These are phyloP conservation scores for Proteles cristata DNA, from an alignment of 2,113 vertebrate genomes.

Conservation along the genomic window DNA sequence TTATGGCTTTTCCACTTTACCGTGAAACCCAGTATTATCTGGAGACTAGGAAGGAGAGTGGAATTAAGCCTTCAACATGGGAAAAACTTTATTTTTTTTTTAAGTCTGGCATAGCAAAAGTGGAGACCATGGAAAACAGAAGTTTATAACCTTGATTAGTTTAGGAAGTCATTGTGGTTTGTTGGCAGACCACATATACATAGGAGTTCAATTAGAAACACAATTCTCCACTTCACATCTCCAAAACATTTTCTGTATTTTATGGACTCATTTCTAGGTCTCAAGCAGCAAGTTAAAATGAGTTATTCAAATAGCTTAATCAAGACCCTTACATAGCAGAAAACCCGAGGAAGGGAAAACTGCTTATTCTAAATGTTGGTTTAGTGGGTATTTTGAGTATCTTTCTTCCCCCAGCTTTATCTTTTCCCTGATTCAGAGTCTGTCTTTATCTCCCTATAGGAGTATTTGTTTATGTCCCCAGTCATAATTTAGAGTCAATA, in stretches of 20 bases:
- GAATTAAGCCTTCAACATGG: not conserved
- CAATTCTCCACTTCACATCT: not conserved
- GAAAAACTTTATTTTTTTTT: not conserved
- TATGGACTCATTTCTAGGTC: constrained; percentile 37
- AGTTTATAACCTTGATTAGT: constrained; percentile 23
- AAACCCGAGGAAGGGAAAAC: constrained; percentile 25
- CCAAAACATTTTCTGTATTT: constrained; percentile 47
- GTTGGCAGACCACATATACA: not conserved
- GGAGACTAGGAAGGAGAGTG: constrained; percentile 47
- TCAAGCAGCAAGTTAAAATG: constrained; percentile 51
- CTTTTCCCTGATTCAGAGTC: not conserved
- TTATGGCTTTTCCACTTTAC: constrained; percentile 25
- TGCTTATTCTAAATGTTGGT: constrained; percentile 31
- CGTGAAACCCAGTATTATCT: constrained; percentile 34
- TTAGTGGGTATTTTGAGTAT: constrained; percentile 16
- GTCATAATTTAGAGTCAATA: not conserved
- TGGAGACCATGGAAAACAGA: constrained; percentile 53
- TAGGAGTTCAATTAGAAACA: constrained; percentile 62
- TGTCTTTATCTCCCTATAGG: not conserved
- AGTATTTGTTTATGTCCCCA: not conserved
- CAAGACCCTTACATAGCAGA: not conserved
- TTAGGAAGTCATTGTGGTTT: constrained; percentile 46
- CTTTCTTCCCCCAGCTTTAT: constrained; percentile 20
- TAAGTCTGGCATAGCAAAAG: not conserved
- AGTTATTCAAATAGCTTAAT: constrained; percentile 28